Conservation (phyloP, 2,113 vertebrate genomes). For the Pteronura brasiliensis region DNA sequence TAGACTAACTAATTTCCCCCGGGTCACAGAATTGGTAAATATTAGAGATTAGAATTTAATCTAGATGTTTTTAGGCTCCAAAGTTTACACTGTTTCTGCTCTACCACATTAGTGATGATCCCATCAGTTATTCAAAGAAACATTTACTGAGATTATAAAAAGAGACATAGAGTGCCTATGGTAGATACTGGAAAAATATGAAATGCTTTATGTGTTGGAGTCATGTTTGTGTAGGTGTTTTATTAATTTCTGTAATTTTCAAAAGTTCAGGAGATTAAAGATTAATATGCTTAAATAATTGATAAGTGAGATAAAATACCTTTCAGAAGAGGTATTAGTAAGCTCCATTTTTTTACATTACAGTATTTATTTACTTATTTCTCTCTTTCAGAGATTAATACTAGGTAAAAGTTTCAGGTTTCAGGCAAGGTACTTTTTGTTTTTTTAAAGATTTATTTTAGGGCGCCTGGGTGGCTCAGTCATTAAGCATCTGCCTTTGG, state of each 20-base stretch:
- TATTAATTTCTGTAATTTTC: background rate
- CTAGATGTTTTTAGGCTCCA: background rate
- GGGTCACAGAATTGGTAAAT: background rate
- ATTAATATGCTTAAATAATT: conserved; percentile 6
- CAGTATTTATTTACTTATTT: background rate
- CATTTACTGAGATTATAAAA: background rate
- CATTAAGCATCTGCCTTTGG: too few relatives aligned
- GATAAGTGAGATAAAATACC: conserved; percentile 28
- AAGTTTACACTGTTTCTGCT: background rate
- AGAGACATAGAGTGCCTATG: background rate
- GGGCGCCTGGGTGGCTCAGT: too few relatives aligned
- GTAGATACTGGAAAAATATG: background rate
- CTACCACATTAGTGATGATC: background rate
- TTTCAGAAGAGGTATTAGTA: background rate
- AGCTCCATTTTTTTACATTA: background rate
- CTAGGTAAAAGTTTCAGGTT: background rate
- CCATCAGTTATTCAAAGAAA: background rate
- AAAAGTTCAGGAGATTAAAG: background rate
- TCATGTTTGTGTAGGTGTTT: background rate
- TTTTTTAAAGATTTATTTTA: background rate
- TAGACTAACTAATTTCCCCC: background rate
- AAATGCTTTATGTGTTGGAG: background rate
- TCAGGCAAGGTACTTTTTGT: background rate
- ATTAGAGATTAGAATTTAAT: background rate
- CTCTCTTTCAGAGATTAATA: background rate